Evolutionary conservation across 2,113 vertebrate species (phyloP).

Genomic region (Oryzias curvinotus): DNA sequence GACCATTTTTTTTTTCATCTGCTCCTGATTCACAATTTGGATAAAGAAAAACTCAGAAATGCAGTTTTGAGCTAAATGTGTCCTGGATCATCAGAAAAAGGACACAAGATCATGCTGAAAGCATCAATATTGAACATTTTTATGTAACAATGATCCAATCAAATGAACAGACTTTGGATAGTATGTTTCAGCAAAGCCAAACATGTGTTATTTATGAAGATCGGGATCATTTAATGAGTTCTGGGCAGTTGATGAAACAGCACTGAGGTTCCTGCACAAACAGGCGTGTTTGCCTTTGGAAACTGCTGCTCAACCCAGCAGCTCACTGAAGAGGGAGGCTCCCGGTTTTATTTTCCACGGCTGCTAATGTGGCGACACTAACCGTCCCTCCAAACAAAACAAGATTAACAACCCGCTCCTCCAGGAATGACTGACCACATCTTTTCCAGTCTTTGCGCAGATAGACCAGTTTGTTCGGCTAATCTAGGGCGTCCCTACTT

Average conservation of each 20-base stretch:
- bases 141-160: too few relatives aligned
- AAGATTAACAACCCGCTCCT: background rate
- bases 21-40: too few relatives aligned
- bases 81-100: too few relatives aligned
- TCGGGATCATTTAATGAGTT: background rate
- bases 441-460: background rate
- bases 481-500: slow-evolving; percentile 25
- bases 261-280: slow-evolving; percentile 30
- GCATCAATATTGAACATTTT: too few relatives aligned
- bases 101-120: too few relatives aligned
- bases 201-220: background rate
- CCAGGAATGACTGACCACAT: background rate
- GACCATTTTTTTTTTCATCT: too few relatives aligned
- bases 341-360: slow-evolving; percentile 37
- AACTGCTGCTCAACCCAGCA: slow-evolving; percentile 18
- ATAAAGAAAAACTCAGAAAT: too few relatives aligned
- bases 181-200: too few relatives aligned
- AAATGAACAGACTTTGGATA: too few relatives aligned
- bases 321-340: slow-evolving; percentile 30
- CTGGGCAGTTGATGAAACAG: background rate
- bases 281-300: slow-evolving; percentile 47
- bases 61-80: too few relatives aligned
- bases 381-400: background rate
- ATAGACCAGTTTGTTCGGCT: slow-evolving; percentile 9
- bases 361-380: background rate